A percentile compares a stretch with the other conserved stretches of the same genome.
phyloP scores from a whole-genome alignment of 2,888 invertebrate genomes.

The Tholera decimalis region DNA sequence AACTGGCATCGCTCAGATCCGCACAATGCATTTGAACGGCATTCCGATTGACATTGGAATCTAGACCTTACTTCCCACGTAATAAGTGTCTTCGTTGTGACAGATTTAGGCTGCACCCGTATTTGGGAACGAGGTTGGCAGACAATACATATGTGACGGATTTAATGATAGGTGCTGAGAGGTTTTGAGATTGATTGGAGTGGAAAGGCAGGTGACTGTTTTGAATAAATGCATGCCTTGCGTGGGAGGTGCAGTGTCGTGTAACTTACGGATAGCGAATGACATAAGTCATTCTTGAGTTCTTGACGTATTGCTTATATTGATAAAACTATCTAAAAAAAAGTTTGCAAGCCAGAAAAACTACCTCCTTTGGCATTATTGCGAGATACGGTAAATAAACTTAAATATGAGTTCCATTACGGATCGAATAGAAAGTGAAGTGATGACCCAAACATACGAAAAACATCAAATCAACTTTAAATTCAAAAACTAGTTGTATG shows the following conservation, averaged over 20 bases:
- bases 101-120: slow-evolving; percentile 34
- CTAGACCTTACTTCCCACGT: slow-evolving; percentile 64
- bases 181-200: slow-evolving; percentile 16
- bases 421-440: too few species aligned
- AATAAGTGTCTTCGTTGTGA: slow-evolving; percentile 42
- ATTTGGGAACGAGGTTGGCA: slow-evolving; percentile 51
- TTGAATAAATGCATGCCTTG: slow-evolving; percentile 24
- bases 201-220: slow-evolving; percentile 4
- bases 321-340: neutral
- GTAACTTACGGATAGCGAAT: too few species aligned
- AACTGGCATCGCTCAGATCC: slow-evolving; percentile 46
- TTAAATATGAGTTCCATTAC: too few species aligned
- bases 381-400: too few species aligned
- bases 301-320: neutral
- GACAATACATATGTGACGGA: slow-evolving; percentile 36
- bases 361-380: too few species aligned
- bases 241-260: slow-evolving; percentile 6
- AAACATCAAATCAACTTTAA: too few species aligned
- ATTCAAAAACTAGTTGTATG: too few species aligned
- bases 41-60: slow-evolving; percentile 59
- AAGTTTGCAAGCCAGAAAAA: neutral
- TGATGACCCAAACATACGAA: too few species aligned
- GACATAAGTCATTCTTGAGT: neutral
- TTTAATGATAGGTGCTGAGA: slow-evolving; percentile 37
- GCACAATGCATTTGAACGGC: slow-evolving; percentile 51